Percentiles rank a stretch among this genome's conserved stretches.
phyloP scores from a whole-genome alignment of 2,797 vertebrate species.

The Silurus aristotelis region DNA sequence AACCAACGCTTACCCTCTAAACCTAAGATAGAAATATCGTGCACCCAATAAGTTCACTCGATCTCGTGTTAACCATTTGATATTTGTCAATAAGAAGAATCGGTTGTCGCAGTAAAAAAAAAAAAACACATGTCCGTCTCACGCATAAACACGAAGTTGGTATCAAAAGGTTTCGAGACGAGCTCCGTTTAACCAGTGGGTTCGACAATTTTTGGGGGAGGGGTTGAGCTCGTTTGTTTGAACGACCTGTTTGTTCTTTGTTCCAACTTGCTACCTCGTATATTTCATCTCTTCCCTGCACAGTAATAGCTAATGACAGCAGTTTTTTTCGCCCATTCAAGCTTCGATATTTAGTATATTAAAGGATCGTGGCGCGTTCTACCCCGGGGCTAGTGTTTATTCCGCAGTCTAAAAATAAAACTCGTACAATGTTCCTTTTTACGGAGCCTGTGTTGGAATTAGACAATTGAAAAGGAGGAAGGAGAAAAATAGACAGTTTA shows the following conservation, averaged over 20 bases:
- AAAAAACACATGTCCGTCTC: too few species aligned
- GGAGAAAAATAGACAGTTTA: not conserved
- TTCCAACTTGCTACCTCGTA: not conserved
- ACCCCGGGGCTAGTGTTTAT: not conserved
- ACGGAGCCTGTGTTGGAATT: not conserved
- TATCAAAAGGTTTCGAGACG: too few species aligned
- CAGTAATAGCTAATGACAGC: not conserved
- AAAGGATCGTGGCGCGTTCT: not conserved
- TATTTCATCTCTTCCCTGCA: too few species aligned
- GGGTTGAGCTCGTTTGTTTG: too few species aligned
- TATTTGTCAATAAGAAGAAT: not conserved
- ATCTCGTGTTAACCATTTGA: not conserved
- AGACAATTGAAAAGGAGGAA: not conserved
- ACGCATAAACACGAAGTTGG: too few species aligned
- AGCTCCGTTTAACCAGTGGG: too few species aligned
- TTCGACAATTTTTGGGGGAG: too few species aligned
- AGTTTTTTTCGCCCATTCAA: not conserved
- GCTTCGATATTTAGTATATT: not conserved
- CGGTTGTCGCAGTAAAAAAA: not conserved
- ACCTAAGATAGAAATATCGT: too few species aligned
- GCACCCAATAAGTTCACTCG: not conserved
- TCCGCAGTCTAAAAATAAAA: not conserved
- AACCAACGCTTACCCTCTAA: too few species aligned
- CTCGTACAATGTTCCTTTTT: not conserved
- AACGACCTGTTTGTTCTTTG: too few species aligned